Evolutionary conservation across 2,113 vertebrate genomes (phyloP).

Genomic region (Oncorhynchus tshawytscha): DNA sequence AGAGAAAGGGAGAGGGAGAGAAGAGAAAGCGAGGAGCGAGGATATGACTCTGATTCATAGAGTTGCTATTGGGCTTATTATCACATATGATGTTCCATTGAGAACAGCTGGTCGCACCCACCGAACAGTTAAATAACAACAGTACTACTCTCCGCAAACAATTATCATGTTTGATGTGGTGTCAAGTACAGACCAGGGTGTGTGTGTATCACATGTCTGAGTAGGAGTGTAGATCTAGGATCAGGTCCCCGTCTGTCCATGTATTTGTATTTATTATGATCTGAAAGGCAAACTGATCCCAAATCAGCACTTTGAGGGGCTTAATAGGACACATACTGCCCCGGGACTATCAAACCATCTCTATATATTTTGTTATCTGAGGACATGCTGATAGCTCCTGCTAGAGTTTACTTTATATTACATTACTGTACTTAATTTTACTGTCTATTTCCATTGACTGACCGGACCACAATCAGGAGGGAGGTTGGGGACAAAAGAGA

Average conservation of each 20-base stretch:
- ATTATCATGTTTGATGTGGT: too few relatives aligned
- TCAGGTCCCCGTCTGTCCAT: too few relatives aligned
- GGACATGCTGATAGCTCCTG: too few relatives aligned
- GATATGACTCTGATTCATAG: neutral
- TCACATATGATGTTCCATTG: neutral
- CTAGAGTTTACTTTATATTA: neutral
- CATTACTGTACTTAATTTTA: neutral
- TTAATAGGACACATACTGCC: too few relatives aligned
- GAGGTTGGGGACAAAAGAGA: neutral
- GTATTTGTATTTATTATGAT: too few relatives aligned
- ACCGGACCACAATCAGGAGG: neutral
- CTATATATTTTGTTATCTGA: neutral
- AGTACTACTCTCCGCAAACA: too few relatives aligned
- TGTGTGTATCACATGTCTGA: too few relatives aligned
- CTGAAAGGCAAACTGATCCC: too few relatives aligned
- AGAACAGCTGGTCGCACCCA: neutral
- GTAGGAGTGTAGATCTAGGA: too few relatives aligned
- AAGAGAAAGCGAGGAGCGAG: neutral
- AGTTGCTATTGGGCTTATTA: slow-evolving; percentile 27
- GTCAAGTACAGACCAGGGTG: too few relatives aligned
- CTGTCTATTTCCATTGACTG: neutral
- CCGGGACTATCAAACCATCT: neutral
- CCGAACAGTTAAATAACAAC: neutral
- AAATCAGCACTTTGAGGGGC: too few relatives aligned
- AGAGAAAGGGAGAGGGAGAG: neutral